Conservation (phyloP, 1,140 invertebrate species). For the Lordiphosa clarofinis region DNA sequence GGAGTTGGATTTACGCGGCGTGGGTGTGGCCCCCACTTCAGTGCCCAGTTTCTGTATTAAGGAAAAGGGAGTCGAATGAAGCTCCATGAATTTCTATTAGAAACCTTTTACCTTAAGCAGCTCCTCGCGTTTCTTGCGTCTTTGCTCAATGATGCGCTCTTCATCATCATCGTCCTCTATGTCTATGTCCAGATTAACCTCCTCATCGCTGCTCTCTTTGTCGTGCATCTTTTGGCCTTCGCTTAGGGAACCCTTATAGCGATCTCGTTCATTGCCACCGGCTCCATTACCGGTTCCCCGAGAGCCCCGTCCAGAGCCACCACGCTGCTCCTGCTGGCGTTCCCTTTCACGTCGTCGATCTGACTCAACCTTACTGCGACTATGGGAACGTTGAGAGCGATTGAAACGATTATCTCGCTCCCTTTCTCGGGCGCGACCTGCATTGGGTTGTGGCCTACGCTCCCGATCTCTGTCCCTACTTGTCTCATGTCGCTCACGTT, state of each 20-base stretch:
- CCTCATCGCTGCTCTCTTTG: conserved; percentile 83
- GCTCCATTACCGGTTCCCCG: conserved; percentile 61
- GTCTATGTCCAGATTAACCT: conserved; percentile 85
- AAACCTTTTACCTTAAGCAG: conserved; percentile 86
- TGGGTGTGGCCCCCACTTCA: conserved; percentile 35
- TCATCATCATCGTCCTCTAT: conserved; percentile 97
- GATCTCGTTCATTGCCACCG: conserved; percentile 64
- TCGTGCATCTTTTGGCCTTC: conserved; percentile 86
- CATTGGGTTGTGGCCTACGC: conserved; percentile 31
- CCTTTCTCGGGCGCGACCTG: conserved; percentile 40
- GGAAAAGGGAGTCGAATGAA: no score
- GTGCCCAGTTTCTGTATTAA: conserved; percentile 52
- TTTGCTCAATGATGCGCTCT: conserved; percentile 94
- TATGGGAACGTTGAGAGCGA: conserved; percentile 61
- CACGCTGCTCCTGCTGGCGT: conserved; percentile 56
- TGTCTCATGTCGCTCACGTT: conserved; percentile 59
- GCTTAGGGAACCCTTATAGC: conserved; percentile 86
- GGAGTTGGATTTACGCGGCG: conserved; percentile 56
- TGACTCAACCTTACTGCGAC: conserved; percentile 75
- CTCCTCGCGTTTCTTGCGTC: conserved; percentile 93
- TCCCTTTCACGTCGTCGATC: conserved; percentile 62
- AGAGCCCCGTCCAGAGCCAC: conserved; percentile 65
- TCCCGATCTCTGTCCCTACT: conserved; percentile 49
- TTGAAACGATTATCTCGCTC: conserved; percentile 60
- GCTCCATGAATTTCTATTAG: not conserved